Percentiles rank a stretch among this genome's conserved stretches.
Conservation (phyloP, 2,888 invertebrate genomes). For the Abrostola tripartita region DNA sequence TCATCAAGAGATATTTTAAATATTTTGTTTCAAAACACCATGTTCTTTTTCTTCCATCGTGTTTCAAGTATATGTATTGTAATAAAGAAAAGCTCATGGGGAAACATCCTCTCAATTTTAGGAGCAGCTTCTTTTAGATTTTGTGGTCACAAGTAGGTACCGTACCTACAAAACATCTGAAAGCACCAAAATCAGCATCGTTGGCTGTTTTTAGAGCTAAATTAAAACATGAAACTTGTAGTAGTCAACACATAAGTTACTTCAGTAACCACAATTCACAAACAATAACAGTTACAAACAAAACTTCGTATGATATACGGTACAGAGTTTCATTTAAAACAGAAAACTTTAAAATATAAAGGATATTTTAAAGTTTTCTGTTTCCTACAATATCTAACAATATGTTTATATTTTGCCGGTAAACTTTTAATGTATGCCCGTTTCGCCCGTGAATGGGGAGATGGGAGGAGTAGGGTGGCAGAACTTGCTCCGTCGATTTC, state of each 20-base stretch:
- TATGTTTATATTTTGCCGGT: slow-evolving; percentile 79
- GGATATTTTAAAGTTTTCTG: no score
- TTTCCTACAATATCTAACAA: slow-evolving; percentile 62
- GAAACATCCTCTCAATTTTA: no score
- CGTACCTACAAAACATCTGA: no score
- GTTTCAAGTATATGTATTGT: no score
- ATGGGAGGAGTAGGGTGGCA: slow-evolving; percentile 56
- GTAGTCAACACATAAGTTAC: slow-evolving; percentile 39
- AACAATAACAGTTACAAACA: slow-evolving; percentile 50
- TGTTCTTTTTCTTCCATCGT: no score
- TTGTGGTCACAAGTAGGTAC: no score
- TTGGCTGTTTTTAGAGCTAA: no score
- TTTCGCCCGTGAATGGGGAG: slow-evolving; percentile 72
- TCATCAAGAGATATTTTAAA: neutral
- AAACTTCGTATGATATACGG: slow-evolving; percentile 51
- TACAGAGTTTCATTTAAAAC: slow-evolving; percentile 53
- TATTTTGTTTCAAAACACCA: neutral
- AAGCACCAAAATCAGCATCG: no score
- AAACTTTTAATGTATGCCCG: slow-evolving; percentile 86
- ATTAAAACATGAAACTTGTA: neutral
- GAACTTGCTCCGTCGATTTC: slow-evolving; percentile 84
- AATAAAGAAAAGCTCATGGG: no score
- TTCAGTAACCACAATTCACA: slow-evolving; percentile 36
- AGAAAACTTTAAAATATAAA: slow-evolving; percentile 54
- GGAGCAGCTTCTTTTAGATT: no score